Base-by-base conservation (phyloP, 2,113 vertebrate species). In the Dromiciops gliroides region DNA sequence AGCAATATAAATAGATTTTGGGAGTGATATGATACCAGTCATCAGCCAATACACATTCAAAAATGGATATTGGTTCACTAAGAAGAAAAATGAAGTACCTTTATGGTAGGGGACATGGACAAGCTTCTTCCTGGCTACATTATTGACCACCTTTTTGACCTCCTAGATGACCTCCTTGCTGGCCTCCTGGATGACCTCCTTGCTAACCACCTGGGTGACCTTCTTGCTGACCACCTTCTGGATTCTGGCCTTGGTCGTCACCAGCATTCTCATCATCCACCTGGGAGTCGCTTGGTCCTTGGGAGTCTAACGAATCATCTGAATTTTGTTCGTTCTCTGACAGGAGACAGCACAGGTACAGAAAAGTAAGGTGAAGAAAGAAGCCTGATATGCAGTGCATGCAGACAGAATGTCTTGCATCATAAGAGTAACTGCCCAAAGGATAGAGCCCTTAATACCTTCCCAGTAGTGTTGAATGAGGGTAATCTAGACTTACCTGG, bases 261-360 rank as follows among this genome's bases (percentile, higher is more conserved):
- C 0, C 0, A 44, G 16, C 7, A 2, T 44, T 6, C 16, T 83
- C 1, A 3, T 83, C 67, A 8, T 44, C 67, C 8, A 1, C 0
- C 3, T 3, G 0, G 2, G 0, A 0, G 16, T 83, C n/a, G 0
- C 1, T 2, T 44, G 67, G 2, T 83, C 1, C 37, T 75, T 4
- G 16, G 8, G 14, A 0, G 3, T 22, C 16, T 8, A 44, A 0
- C 7, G 1, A 44, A 2, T 83, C 67, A 23, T 44, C 67, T 12
- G 56, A 14, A 67, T 12, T 67, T 37, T 31, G 28, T 37, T 12
- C 56, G 23, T 44, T 7, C 6, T 23, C 67, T 83, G n/a, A 23
- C n/a, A 83, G 19, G 6, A 83, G n/a, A 83, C n/a, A 83, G 12
- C n/a, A 83, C 6, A 44, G 19, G 67, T 67, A 67, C 0, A 37